These are phyloP conservation scores for Dreissena rostriformis DNA, from an alignment of 1,140 invertebrate species.

Conservation along the genomic window DNA sequence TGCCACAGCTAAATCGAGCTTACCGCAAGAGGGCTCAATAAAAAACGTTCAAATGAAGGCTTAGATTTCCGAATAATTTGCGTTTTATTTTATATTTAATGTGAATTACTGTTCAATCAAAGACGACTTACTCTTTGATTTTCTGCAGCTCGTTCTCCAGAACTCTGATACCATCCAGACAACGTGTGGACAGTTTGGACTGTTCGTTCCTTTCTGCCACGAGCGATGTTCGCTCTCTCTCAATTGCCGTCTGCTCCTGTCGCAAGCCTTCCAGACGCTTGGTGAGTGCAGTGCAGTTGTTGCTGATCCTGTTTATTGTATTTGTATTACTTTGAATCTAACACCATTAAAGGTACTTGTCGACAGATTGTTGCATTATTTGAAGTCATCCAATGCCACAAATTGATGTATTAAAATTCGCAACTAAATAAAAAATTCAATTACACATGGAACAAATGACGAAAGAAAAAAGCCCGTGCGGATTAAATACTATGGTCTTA, in stretches of 20 bases:
- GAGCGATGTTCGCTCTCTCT: not conserved
- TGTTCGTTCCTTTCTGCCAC: not conserved
- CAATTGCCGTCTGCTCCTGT: not conserved
- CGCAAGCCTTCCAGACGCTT: not conserved
- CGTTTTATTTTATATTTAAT: not conserved
- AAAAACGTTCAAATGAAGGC: not conserved
- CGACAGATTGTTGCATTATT: too few species aligned
- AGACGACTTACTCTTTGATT: conserved; percentile 2
- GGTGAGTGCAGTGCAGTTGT: not conserved
- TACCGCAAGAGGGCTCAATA: not conserved
- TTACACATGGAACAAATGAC: not conserved
- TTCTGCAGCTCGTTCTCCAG: not conserved
- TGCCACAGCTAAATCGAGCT: not conserved
- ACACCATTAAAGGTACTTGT: not conserved
- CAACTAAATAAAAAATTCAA: not conserved
- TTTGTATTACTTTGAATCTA: not conserved
- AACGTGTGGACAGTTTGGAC: not conserved
- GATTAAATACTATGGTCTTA: too few species aligned
- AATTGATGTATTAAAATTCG: not conserved
- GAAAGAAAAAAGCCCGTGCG: not conserved
- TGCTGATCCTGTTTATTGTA: not conserved
- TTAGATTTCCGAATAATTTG: not conserved
- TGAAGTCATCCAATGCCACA: too few species aligned
- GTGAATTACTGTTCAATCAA: not conserved
- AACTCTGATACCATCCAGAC: not conserved